Evolutionary conservation across 2,113 vertebrate species (phyloP).

Genomic region (Lepidothrix coronata): DNA sequence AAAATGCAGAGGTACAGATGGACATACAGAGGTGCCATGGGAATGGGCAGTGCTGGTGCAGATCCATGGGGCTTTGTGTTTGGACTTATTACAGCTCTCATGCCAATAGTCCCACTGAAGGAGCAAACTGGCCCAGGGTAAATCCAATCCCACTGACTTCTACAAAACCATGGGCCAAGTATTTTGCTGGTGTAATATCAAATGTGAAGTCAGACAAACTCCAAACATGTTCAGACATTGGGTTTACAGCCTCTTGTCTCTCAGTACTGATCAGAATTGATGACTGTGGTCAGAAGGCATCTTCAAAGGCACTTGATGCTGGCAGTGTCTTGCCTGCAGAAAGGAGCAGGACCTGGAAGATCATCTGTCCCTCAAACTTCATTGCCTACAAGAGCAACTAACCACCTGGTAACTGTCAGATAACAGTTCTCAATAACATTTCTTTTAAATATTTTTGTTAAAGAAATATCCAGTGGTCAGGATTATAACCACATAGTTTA

Average conservation of each 20-base stretch:
- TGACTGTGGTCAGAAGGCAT: not conserved
- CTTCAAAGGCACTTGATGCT: not conserved
- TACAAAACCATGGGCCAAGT: fast-evolving
- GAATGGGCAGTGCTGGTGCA: too few relatives aligned
- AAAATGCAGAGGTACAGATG: too few relatives aligned
- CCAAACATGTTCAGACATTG: not conserved
- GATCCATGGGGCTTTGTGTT: too few relatives aligned
- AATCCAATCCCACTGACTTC: too few relatives aligned
- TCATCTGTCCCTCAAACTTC: not conserved
- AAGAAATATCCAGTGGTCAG: not conserved
- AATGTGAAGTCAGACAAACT: not conserved
- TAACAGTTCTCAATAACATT: not conserved
- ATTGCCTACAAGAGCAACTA: not conserved
- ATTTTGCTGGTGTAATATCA: not conserved
- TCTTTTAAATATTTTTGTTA: not conserved
- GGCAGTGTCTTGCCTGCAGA: not conserved
- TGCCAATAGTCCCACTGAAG: too few relatives aligned
- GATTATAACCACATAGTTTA: not conserved
- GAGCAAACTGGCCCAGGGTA: too few relatives aligned
- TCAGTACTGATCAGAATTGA: not conserved
- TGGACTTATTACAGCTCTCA: too few relatives aligned
- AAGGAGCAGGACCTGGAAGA: not conserved
- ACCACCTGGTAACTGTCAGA: not conserved
- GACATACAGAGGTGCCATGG: too few relatives aligned
- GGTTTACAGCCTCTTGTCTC: not conserved